A percentile compares a stretch with the other conserved stretches of the same genome.
Evolutionary conservation across 2,797 vertebrate species (phyloP).

Genomic region (Spinus pinus): DNA sequence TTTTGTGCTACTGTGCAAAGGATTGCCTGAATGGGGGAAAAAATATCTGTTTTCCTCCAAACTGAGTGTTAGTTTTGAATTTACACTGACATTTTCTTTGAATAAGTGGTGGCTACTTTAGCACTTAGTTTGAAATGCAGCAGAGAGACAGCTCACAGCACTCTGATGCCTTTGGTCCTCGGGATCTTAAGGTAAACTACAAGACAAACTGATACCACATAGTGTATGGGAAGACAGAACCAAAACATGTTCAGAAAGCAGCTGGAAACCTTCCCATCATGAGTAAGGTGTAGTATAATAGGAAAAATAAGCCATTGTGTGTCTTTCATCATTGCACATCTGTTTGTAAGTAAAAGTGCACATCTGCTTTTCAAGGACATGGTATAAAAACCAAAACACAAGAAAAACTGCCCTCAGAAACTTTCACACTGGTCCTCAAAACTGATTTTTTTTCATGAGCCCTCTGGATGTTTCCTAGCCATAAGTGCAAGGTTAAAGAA

Average conservation of each 20-base stretch:
- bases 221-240: neutral
- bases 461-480: neutral
- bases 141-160: neutral
- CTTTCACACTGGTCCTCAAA: neutral
- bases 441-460: neutral
- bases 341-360: neutral
- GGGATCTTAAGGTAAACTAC: slow-evolving; percentile 1
- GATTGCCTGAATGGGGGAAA: neutral
- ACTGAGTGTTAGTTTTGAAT: neutral
- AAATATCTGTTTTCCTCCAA: neutral
- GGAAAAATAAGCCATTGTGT: neutral
- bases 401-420: neutral
- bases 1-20: neutral
- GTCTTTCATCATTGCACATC: neutral
- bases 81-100: neutral
- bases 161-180: neutral
- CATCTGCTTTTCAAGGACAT: neutral
- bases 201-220: neutral
- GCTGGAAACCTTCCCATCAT: neutral
- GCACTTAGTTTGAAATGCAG: neutral
- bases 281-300: neutral
- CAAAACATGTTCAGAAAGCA: neutral
- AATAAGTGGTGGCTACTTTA: neutral
- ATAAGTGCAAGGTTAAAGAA: neutral
- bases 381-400: neutral